Conservation (phyloP, 2,113 vertebrate genomes). For the Colistium nudipinnis region DNA sequence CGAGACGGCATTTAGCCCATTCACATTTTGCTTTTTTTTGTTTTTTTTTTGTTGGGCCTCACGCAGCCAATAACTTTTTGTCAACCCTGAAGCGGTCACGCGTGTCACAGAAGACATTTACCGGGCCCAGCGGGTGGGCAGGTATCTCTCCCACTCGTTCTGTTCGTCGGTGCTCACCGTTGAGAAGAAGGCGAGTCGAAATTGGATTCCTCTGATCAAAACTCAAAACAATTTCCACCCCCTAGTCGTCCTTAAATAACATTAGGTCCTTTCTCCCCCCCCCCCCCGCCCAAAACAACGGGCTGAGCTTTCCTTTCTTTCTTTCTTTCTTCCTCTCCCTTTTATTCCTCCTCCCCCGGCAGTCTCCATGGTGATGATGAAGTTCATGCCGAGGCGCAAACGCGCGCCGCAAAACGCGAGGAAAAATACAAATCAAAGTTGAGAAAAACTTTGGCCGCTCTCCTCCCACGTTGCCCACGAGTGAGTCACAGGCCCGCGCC, state of each 20-base stretch:
- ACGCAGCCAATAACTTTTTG: constrained; percentile 33
- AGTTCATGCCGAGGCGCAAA: constrained; percentile 39
- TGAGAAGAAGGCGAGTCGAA: background rate
- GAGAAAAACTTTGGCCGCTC: constrained; percentile 66
- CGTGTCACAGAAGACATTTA: constrained; percentile 35
- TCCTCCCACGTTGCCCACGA: constrained; percentile 62
- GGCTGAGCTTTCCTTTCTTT: background rate
- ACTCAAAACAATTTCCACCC: background rate
- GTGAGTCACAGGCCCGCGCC: constrained; percentile 65
- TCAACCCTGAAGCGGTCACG: constrained; percentile 34
- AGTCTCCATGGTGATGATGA: constrained; percentile 61
- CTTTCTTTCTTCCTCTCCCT: background rate
- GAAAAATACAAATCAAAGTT: constrained; percentile 50
- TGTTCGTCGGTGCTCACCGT: background rate
- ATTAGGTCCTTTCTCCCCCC: background rate
- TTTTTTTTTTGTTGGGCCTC: constrained; percentile 17
- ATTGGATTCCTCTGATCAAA: background rate
- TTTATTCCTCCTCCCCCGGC: constrained; percentile 10
- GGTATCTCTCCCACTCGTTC: background rate
- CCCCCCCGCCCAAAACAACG: background rate
- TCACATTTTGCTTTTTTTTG: constrained; percentile 9
- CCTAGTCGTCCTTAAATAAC: too few relatives aligned
- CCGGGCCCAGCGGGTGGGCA: constrained; percentile 13
- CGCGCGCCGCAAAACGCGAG: constrained; percentile 30
- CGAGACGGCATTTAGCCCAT: constrained; percentile 40